Conservation (phyloP, 2,113 vertebrate species). For the Ivindomyrus marchei region DNA sequence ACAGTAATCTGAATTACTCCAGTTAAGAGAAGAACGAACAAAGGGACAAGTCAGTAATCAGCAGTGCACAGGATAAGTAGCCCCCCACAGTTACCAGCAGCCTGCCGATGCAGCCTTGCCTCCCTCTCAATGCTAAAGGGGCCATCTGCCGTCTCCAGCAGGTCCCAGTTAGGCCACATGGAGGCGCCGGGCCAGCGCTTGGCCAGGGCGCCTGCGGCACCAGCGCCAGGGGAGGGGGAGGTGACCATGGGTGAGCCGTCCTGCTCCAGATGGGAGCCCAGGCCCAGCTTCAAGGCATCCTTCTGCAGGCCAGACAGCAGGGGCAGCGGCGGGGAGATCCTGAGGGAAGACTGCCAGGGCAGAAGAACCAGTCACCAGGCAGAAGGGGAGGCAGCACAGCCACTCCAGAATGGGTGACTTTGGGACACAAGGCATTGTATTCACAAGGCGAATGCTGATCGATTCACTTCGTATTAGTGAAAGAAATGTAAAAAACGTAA, state of each 20-base stretch:
- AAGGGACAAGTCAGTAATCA: not conserved
- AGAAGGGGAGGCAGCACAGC: not conserved
- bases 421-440: not conserved
- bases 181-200: slow-evolving; percentile 87
- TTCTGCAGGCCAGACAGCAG: slow-evolving; percentile 77
- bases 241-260: slow-evolving; percentile 66
- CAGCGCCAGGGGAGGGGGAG: slow-evolving; percentile 64
- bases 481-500: not conserved
- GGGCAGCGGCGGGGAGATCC: slow-evolving; percentile 88
- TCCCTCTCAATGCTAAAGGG: slow-evolving; percentile 94
- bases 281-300: slow-evolving; percentile 71
- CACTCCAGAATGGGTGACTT: not conserved
- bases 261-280: slow-evolving; percentile 77
- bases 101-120: slow-evolving; percentile 89
- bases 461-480: not conserved
- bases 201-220: slow-evolving; percentile 64
- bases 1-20: not conserved
- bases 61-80: not conserved
- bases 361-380: not conserved
- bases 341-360: slow-evolving; percentile 76
- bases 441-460: not conserved
- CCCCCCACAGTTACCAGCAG: slow-evolving; percentile 71
- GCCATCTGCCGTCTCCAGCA: slow-evolving; percentile 80
- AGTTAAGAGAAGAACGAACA: not conserved
- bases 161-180: slow-evolving; percentile 81